Evolutionary conservation across 2,888 invertebrate genomes (phyloP), one percentile per base, ranked within the genome.

Genomic region (Apotomis capreana): DNA sequence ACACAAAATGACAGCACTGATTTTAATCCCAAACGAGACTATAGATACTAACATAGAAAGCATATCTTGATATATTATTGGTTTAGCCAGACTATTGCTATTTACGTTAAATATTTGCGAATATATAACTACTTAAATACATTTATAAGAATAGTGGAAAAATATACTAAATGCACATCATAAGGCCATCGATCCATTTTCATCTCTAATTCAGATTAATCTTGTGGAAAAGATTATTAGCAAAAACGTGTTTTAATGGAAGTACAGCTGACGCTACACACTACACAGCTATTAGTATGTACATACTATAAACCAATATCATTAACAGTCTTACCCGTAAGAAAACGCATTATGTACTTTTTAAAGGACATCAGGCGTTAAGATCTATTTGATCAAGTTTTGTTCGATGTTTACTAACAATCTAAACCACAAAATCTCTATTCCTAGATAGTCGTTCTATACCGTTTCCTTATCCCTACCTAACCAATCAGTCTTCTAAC

Each of bases 151-250:
- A 69, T 62, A 68, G 44, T 68, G 67, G 61, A 52, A 57, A 67
- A 71, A 71, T 71, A 71, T 68, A 68, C 71, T 71, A 71, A 68
- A 71, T 71, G 67, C 71, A 68, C 60, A 62, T 62, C 37, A 40
- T 71, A 71, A 71, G 71, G 71, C 71, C 71, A 51, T 71, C 67
- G 36, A 62, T 68, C 59, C 63, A 63, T 12, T 46, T n/a, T 59
- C 61, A 51, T 57, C 52, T 44, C 37, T 49, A 37, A 37, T 57
- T 55, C 61, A 37, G 59, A n/a, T 15, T 46, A 58, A 61, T 62
- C 62, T 40, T 58, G 36, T 44, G 10, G 13, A 3, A 51, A 8
- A 57, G 51, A 44, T 67, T 71, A 71, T 44, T 13, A 62, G 71
- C 51, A 71, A 71, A 52, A 67, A 36, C 40, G 51, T 40, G 4